Evolutionary conservation across 2,113 vertebrate genomes (phyloP), one percentile per base, ranked within the genome.

Genomic region (Eira barbara): DNA sequence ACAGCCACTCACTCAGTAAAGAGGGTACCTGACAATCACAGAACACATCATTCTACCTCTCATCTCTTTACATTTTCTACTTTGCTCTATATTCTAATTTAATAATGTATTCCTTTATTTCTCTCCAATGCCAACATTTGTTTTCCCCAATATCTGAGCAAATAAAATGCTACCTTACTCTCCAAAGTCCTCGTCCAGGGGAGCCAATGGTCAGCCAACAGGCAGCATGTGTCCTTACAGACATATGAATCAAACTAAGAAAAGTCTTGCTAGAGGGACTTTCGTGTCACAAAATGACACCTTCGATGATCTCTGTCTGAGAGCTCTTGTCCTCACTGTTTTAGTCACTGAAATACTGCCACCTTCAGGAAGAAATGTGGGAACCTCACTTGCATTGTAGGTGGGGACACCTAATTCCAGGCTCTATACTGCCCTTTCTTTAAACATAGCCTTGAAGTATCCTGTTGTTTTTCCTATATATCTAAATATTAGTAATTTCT

Each of bases 321-420:
- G 49, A 93, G 42, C 59, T 79, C 87, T 67, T 55, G 39, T 69
- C 7, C 4, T 39, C 57, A 49, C n/a, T 57, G 47, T 49, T 55
- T 96, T 97, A 95, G 73, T 96, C 67, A 89, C 98, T 87, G 89
- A 97, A 91, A 98, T 90, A 97, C 97, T 96, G 98, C 98, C 98
- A 97, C 87, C 97, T 96, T 97, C 98, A 98, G 98, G 96, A 95
- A 97, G 92, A 97, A 96, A 97, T 71, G 55, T 81, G 45, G 69
- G 67, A 90, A 36, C 71, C 36, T 55, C 15, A 21, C 34, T 20
- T n/a, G n/a, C 34, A 4, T 52, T 81, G 14, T 29, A 10, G 34
- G 9, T 27, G 17, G 69, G 80, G 14, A 39, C 39, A 13, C 45
- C 86, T 39, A 67, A 21, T 45, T 55, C 7, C 69, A 94, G 67